Evolutionary conservation across 2,888 invertebrate genomes (phyloP), one percentile per base, ranked within the genome.

Genomic region (Oconnorella tubifera): DNA sequence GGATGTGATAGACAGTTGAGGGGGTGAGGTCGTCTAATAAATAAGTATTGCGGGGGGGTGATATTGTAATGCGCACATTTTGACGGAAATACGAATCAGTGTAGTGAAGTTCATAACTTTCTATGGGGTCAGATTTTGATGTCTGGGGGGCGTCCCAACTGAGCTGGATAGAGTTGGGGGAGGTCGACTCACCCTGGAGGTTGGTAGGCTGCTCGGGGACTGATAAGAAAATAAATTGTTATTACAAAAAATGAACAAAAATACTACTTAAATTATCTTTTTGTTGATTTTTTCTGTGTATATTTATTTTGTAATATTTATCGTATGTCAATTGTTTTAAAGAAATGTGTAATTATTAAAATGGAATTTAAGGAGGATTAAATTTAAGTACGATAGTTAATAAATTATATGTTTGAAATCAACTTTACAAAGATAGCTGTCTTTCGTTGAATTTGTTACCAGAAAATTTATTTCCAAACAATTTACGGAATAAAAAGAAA

Each of bases 91-190:
- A 73, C 0, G 80, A 79, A 62, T 80, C 79, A 71, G 97, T 98
- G 92, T 94, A 97, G 82, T 95, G 96, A 29, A 98, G 86, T 83
- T 94, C 94, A 84, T 97, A 98, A 78, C 92, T 91, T 72, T 92
- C 89, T 80, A 97, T 94, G 83, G 90, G 92, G 83, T 94, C 93
- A 69, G 91, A 90, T 51, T 19, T 6, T 69, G 92, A 72, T 64
- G 76, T 76, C 33, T 89, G 87, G 25, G 98, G 98, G 77, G 90
- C 88, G 67, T 89, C 89, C 98, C 98, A 98, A 74, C 90, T 89
- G 76, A 98, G 85, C 65, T 90, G 90, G 64, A 97, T 91, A 67
- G 90, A 88, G 60, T 92, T 92, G 82, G 97, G 93, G 60, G 92
- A 61, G 27, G 61, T 50, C 1, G 70, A 63, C 19, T 69, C 64